Evolutionary conservation across 2,888 invertebrate genomes (phyloP), one percentile per base, ranked within the genome.

Genomic region (Adela reaumurella): DNA sequence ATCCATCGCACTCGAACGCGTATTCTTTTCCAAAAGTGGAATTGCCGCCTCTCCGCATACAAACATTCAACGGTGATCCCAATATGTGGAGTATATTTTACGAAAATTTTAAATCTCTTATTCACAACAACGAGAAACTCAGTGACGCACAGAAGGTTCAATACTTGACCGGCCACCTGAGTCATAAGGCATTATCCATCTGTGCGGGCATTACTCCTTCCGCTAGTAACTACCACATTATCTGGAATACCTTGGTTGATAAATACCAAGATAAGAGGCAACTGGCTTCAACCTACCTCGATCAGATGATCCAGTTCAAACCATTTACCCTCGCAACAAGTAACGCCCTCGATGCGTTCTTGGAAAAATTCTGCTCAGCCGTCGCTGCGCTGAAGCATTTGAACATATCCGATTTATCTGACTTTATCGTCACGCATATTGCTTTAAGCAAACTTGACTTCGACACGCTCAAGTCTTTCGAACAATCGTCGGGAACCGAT

Each of bases 151-250:
- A 46, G 16, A 46, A 41, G 41, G 19, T 46, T 3, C 46, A 46
- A 35, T 46, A 35, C 16, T 16, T 46, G 18, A n/a, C 19, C 11
- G 46, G 46, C 4, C 16, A 35, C 2, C 14, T 46, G 18, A 16
- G 18, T 5, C 43, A 43, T 5, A 14, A 14, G 3, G 47, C 47
- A 2, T 24, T 47, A 8, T 8, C 35, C 3, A 17, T 47, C 11
- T 47, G 43, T 20, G 35, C 47, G 5, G 47, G 47, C 10, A 19
- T 47, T 70, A 43, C 70, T 70, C 60, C 72, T 69, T n/a, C 56
- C 58, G 10, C 66, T 65, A 53, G 49, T 53, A 57, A 56, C 52
- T 54, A 41, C 19, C 4, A 14, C 14, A 45, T 45, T 8, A 46
- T 45, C n/a, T 45, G 49, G 46, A 16, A 46, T 3, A 19, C 49